Conservation (phyloP, 2,888 invertebrate genomes). For the Machimus rusticus region DNA sequence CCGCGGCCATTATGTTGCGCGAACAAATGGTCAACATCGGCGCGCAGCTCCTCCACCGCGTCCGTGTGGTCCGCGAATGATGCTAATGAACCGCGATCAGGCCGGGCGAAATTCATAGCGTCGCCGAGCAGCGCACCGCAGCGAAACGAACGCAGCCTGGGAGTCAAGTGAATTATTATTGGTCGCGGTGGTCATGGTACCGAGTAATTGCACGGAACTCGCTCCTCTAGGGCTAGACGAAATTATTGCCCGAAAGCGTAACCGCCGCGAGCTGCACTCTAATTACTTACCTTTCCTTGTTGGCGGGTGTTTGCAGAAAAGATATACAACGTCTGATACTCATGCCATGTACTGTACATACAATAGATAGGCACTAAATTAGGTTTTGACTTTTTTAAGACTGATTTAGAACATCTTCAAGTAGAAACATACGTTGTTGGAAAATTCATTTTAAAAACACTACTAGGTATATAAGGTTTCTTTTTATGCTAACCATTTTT, state of each 20-base stretch:
- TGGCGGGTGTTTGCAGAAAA: not conserved
- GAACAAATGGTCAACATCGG: constrained; percentile 9
- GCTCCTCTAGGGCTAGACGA: not conserved
- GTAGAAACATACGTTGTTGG: not conserved
- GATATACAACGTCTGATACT: not conserved
- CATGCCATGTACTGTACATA: not conserved
- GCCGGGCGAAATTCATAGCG: not conserved
- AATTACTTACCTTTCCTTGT: not conserved
- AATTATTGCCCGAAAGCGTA: not conserved
- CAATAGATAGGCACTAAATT: not conserved
- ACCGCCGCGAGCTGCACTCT: not conserved
- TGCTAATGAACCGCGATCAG: constrained; percentile 36
- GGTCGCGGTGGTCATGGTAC: not conserved
- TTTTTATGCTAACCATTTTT: too few species aligned
- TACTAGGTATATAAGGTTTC: too few species aligned
- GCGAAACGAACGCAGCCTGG: constrained; percentile 7
- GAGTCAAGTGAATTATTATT: constrained; percentile 28
- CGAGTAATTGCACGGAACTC: not conserved
- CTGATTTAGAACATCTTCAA: not conserved
- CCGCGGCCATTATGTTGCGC: not conserved
- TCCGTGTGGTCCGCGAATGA: constrained; percentile 28
- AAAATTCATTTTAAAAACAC: not conserved
- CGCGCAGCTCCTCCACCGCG: constrained; percentile 2
- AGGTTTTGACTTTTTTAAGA: not conserved
- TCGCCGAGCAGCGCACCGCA: not conserved